Base-by-base conservation (phyloP, 1,140 invertebrate genomes). In the Pachyrhynchus sulphureomaculatus region DNA sequence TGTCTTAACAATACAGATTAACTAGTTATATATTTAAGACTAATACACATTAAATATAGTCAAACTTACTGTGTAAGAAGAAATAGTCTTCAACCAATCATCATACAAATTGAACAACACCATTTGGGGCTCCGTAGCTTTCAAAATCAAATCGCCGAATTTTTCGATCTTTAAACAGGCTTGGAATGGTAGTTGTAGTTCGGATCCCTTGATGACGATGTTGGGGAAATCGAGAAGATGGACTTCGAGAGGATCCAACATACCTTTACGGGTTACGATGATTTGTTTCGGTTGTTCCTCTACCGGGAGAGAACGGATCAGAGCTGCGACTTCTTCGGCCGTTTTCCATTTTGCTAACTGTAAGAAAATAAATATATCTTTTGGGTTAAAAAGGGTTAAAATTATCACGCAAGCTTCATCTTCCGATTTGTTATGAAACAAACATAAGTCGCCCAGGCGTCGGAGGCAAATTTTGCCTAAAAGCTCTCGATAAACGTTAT, bases 271-370 rank as follows among this genome's bases (percentile, higher is more conserved):
- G 0, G 98, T 99, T 12, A 99, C 97, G 78, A 99, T 99, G 74
- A 99, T 99, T 79, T 99, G 97, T 77, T 99, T 98, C 0, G 98
- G 97, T 76, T 99, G 97, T 83, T 99, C 98, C 82, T 99, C 98
- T 9, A 99, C 97, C 0, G 97, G 98, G 33, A 99, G 77, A 0
- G 98, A 99, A 44, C 98, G 86, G 87, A 99, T 99, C 45, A 99
- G 80, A 41, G 98, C 97, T 4, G 98, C 98, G 12, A 99, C 98
- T 91, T 99, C 98, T 81, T 99, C 98, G 45, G 98, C 98, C 5
- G 96, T 99, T 80, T 99, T 99, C 97, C 97, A 99, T 79, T 99
- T 99, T 1, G 97, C 97, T 74, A 99, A 80, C 82, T 95, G 76
- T 26, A 69, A 45, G 48, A 8, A 13, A 48, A 21, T 17, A 21